Percentiles rank a stretch among this genome's conserved stretches.
These are phyloP conservation scores for Stercorarius parasiticus DNA, from an alignment of 2,113 vertebrate species.

Conservation along the genomic window DNA sequence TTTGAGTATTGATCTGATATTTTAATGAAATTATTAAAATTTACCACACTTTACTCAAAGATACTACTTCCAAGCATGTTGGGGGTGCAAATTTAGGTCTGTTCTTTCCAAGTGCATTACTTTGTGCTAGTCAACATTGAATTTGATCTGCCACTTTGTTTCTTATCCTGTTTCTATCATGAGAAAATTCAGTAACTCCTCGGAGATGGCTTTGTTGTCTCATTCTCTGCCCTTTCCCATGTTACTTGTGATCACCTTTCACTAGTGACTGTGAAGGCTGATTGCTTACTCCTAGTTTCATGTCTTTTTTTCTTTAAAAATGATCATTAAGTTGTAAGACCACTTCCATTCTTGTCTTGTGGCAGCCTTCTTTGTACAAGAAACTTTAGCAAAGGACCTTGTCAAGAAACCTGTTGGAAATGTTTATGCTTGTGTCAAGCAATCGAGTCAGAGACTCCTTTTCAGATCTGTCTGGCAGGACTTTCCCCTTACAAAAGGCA, in stretches of 20 bases:
- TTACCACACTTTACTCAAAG: neutral
- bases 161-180: neutral
- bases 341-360: neutral
- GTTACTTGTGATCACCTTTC: neutral
- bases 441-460: neutral
- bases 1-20: neutral
- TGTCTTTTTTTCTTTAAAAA: neutral
- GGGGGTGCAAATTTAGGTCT: neutral
- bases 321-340: neutral
- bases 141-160: neutral
- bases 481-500: neutral
- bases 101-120: neutral
- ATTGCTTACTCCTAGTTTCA: neutral
- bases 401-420: neutral
- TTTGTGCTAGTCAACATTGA: neutral
- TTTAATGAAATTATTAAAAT: neutral
- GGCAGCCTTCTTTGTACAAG: neutral
- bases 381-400: neutral
- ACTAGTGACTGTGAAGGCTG: fast-evolving
- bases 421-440: neutral
- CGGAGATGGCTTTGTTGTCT: neutral
- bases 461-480: neutral
- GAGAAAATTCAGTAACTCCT: neutral
- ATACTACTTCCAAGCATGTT: neutral
- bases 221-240: neutral